Conservation (phyloP, 2,888 invertebrate species). For the Oligia latruncula region DNA sequence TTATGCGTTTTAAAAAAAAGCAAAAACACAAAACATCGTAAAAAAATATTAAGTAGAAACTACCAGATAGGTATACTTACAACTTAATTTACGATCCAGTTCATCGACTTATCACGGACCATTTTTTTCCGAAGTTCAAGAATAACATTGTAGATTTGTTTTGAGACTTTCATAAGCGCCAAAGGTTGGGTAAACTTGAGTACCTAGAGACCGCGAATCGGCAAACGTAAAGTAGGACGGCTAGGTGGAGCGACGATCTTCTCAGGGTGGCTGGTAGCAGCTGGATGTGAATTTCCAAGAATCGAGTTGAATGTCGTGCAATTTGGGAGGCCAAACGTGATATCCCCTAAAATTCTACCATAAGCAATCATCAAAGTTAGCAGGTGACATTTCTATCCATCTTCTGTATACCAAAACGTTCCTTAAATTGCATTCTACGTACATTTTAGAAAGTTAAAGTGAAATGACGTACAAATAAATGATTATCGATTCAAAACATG, state of each 20-base stretch:
- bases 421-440: constrained; percentile 35
- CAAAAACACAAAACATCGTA: not conserved
- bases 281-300: not conserved
- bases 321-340: not conserved
- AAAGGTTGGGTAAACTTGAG: not conserved
- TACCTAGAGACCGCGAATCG: not conserved
- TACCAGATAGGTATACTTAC: not conserved
- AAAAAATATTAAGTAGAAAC: too few species aligned
- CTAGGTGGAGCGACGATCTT: not conserved
- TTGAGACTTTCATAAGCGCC: not conserved
- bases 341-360: not conserved
- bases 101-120: not conserved
- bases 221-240: not conserved
- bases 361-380: not conserved
- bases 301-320: not conserved
- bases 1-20: too few species aligned
- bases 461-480: constrained; percentile 55
- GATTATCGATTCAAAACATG: constrained; percentile 64
- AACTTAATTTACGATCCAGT: not conserved
- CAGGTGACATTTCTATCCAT: not conserved
- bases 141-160: too few species aligned
- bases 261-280: not conserved
- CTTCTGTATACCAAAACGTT: constrained; percentile 10
- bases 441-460: constrained; percentile 61
- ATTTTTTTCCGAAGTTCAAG: not conserved